phyloP scores from a whole-genome alignment of 2,888 invertebrate species.

The Diarsia dahlii region DNA sequence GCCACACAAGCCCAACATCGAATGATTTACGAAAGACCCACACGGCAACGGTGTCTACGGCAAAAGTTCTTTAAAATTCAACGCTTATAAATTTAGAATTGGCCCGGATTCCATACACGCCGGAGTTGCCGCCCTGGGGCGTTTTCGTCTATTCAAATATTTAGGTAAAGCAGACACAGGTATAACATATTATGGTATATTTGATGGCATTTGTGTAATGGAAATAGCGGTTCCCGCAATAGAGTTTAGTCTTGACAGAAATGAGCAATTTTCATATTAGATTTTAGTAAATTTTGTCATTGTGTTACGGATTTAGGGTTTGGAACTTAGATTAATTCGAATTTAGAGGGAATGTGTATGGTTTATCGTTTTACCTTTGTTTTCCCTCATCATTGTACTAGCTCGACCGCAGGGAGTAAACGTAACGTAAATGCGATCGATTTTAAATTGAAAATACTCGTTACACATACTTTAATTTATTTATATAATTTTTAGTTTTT shows the following conservation, averaged over 20 bases:
- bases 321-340: background rate
- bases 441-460: too few relatives aligned
- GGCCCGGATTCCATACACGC: constrained; percentile 52
- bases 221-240: constrained; percentile 32
- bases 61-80: constrained; percentile 64
- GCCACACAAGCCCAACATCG: constrained; percentile 2
- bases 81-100: constrained; percentile 67
- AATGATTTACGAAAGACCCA: constrained; percentile 41
- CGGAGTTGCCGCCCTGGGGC: constrained; percentile 41
- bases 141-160: constrained; percentile 65
- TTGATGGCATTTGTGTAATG: constrained; percentile 44
- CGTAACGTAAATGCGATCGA: too few relatives aligned
- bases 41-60: constrained; percentile 30
- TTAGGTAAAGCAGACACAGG: constrained; percentile 50
- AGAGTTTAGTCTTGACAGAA: constrained; percentile 40
- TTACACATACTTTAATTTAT: too few relatives aligned
- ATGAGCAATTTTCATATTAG: constrained; percentile 50
- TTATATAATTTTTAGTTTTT: too few relatives aligned
- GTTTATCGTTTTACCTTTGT: background rate
- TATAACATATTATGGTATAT: constrained; percentile 17
- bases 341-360: background rate
- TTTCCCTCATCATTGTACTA: too few relatives aligned
- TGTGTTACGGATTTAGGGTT: background rate
- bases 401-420: too few relatives aligned
- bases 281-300: constrained; percentile 30